Evolutionary conservation across 2,888 invertebrate species (phyloP), one percentile per base, ranked within the genome.

Genomic region (Anarsia innoxiella): DNA sequence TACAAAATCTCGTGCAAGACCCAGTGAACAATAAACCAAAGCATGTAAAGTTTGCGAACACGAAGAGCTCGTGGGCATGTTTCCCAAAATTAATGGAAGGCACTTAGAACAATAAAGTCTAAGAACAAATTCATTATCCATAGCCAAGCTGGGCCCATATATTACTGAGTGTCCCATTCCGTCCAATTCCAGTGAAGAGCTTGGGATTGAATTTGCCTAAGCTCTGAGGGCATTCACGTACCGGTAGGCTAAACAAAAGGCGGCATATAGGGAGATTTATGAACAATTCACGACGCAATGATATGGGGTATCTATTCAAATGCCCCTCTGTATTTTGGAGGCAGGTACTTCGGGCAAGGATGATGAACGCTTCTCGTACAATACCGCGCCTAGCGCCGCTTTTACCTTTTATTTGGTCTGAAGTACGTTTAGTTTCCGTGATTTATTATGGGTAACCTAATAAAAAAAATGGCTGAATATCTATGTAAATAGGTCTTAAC

Each of bases 251-350:
- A 77, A 79, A 79, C 82, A 82, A 82, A 77, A 76, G 79, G 66
- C 67, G 63, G 61, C 62, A 64, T 69, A 66, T 64, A 66, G 59
- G 68, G 68, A 78, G 75, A 80, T 80, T 82, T 82, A 80, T 77
- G 74, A 68, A 74, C 80, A 73, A 74, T 80, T 79, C 73, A 70
- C 71, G 60, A 63, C 63, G 70, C 75, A 70, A 73, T 79, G 76
- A 78, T 77, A 75, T 77, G 76, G 78, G 73, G 66, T 70, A 71
- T 72, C 71, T 67, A 76, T 74, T 77, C 72, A 74, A 74, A 70
- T 68, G 63, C 67, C 62, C 56, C 55, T 63, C 64, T 64, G 70
- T 69, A 66, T 71, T 71, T 35, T 52, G 49, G 59, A 57, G 51
- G 59, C 60, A 70, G 71, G 69, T 74, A 73, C 66, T 63, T 15